Conservation (phyloP, 2,113 vertebrate species). For the Pachyramphus minor region DNA sequence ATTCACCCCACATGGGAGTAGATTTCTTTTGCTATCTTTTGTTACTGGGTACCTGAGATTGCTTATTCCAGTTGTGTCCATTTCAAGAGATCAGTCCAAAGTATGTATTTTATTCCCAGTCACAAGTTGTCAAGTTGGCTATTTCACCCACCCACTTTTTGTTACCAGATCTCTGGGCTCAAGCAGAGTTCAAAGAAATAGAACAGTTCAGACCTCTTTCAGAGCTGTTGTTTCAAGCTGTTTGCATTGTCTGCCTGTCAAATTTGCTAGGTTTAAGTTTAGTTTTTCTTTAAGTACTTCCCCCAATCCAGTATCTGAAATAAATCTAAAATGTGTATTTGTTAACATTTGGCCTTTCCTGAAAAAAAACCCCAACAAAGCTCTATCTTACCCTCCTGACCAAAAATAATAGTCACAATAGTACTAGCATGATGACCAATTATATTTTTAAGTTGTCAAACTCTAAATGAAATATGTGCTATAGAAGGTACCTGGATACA, state of each 20-base stretch:
- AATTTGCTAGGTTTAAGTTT: too few species aligned
- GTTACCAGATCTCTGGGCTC: neutral
- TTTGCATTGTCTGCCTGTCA: too few species aligned
- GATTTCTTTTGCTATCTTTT: too few species aligned
- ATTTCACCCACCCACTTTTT: neutral
- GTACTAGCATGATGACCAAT: neutral
- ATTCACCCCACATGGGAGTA: neutral
- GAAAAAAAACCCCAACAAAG: too few species aligned
- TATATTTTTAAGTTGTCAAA: neutral
- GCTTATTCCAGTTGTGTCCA: neutral
- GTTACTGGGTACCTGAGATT: neutral
- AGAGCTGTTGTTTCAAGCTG: too few species aligned
- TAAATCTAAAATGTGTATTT: too few species aligned
- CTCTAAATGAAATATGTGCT: neutral
- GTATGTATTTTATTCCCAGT: neutral
- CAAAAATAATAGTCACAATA: neutral
- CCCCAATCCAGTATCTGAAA: too few species aligned
- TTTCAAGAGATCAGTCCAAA: neutral
- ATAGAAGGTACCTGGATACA: neutral
- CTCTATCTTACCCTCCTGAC: too few species aligned
- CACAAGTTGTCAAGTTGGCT: neutral
- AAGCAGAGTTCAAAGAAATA: neutral
- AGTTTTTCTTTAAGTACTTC: too few species aligned
- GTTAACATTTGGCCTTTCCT: too few species aligned
- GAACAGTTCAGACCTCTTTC: neutral